Conservation (phyloP, 53 echinoderm and acorn worm species). For the Paracentrotus lividus region DNA sequence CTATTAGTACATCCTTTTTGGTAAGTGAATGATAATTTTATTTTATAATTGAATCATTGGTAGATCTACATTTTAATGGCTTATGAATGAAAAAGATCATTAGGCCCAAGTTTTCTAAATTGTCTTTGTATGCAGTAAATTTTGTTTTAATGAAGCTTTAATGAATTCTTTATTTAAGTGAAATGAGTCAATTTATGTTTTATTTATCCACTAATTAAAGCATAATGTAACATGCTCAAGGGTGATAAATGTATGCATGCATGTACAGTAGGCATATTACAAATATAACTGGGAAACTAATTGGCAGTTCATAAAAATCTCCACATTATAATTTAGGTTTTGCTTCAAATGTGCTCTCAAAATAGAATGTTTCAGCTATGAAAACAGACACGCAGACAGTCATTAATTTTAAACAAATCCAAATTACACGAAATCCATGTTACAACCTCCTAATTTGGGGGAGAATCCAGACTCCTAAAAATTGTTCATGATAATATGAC, state of each 20-base stretch:
- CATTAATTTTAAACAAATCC: background rate
- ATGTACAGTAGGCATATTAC: background rate
- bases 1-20: too few species aligned
- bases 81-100: too few species aligned
- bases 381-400: conserved; percentile 20
- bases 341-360: background rate
- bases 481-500: conserved; percentile 26
- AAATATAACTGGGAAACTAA: background rate
- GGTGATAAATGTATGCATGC: background rate
- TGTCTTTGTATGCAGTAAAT: too few species aligned
- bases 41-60: too few species aligned
- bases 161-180: too few species aligned
- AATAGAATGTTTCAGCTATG: conserved; percentile 8
- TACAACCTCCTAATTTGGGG: background rate
- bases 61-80: too few species aligned
- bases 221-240: background rate
- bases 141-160: background rate
- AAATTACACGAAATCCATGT: background rate
- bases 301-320: background rate
- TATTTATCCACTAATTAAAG: background rate
- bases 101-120: too few species aligned
- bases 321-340: background rate
- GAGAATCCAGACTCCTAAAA: conserved; percentile 31
- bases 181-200: background rate
- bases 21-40: too few species aligned